Base-by-base conservation (phyloP, 2,797 vertebrate genomes). In the Leptatherina wallacei region DNA sequence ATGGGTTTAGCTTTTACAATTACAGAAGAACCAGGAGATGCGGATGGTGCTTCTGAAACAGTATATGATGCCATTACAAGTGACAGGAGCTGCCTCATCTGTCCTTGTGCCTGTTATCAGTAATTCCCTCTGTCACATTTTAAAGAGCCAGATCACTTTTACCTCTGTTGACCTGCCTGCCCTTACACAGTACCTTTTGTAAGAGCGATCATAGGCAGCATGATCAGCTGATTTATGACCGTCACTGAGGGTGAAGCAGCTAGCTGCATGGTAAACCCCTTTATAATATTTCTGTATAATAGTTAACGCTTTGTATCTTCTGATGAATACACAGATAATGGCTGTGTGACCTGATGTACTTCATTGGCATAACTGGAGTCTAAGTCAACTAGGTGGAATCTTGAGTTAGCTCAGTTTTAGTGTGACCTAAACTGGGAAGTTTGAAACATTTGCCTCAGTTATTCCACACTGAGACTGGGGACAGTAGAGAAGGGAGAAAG, bases 51-150 rank as follows among this genome's bases (percentile, higher is more conserved):
- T 58, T 84, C 70, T 72, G 72, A 84, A 87, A 77, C 88, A 78
- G 84, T 88, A 73, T 85, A 69, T 91, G 93, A 93, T 74, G 85
- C 80, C 88, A 94, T 93, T 93, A 82, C 88, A 93, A 88, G 89
- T 93, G 92, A 94, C 89, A 93, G 91, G 89, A 92, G 89, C 88
- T 93, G 91, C 88, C 90, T 75, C 47, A 76, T 83, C 78, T 90
- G 88, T 86, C 90, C 85, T 83, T 75, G 83, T 79, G 82, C 82
- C 84, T 75, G 56, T 29, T 85, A 80, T 89, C 82, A 83, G 69
- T 88, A 75, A 79, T 77, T 83, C 76, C 67, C 75, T 59, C 74
- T 66, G 82, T 88, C 85, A 85, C 83, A 80, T 85, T 85, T 90
- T 93, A 92, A 95, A 93, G 93, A 79, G 77, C 69, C 80, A 88